These are phyloP conservation scores for Corynorhinus townsendii DNA, from an alignment of 2,113 vertebrate species.

Conservation along the genomic window DNA sequence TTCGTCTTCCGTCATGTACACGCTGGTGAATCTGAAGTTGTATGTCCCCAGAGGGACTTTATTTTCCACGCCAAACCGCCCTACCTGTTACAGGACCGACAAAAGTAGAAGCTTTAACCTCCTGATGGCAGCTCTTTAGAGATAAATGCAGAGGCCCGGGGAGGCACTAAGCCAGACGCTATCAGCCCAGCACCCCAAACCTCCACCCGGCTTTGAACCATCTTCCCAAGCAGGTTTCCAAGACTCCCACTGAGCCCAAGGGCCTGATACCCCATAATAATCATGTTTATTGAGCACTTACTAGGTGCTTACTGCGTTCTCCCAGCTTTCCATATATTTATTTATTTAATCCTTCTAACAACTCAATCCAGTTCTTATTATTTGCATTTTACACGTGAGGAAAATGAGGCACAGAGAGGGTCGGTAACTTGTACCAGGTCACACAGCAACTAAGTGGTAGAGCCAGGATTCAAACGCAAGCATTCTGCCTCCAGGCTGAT, in stretches of 20 bases:
- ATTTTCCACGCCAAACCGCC: conserved; percentile 34
- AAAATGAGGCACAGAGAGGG: neutral
- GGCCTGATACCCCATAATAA: neutral
- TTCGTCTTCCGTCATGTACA: conserved; percentile 28
- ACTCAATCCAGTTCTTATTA: neutral
- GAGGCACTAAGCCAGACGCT: neutral
- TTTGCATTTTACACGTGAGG: neutral
- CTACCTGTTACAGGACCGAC: neutral
- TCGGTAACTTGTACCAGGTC: neutral
- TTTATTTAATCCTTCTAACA: neutral
- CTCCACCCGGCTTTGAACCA: neutral
- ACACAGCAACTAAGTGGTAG: neutral
- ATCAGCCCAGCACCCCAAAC: neutral
- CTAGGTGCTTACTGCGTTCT: neutral
- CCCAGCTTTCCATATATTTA: neutral
- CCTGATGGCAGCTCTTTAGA: conserved; percentile 6
- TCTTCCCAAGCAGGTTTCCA: neutral
- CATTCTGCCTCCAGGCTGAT: neutral
- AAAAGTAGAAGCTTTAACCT: neutral
- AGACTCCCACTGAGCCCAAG: neutral
- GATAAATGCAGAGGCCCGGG: neutral
- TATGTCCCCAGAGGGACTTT: conserved; percentile 20
- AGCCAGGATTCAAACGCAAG: neutral
- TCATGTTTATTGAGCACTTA: neutral
- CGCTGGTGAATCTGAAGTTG: neutral